Evolutionary conservation across 2,113 vertebrate species (phyloP), one percentile per base, ranked within the genome.

Genomic region (Otocyon megalotis): DNA sequence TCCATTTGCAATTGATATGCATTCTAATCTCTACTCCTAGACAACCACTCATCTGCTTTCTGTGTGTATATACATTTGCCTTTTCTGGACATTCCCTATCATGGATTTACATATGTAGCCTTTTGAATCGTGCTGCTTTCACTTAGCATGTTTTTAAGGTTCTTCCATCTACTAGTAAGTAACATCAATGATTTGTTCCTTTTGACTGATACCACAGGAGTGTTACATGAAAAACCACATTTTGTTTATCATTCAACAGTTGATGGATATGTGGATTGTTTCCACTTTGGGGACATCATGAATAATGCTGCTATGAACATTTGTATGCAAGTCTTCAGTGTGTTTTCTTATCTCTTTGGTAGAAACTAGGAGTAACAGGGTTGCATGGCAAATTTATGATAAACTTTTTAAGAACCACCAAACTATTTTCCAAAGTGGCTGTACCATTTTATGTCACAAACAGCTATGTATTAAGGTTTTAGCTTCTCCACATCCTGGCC

Each of bases 221-320:
- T 4, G 37, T 84, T 67, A 22, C 50, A 60, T 60, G 24, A 8
- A 67, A 65, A n/a, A 20, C 22, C 22, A 88, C 9, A 58, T 76
- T 88, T 96, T 87, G 11, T 87, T 63, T 67, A 67, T 76, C 50
- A 30, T 37, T 89, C 60, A 88, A n/a, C 62, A 88, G 28, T 50
- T 35, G 22, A 35, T 14, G 22, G 16, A 65, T 13, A 81, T 65
- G 74, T 83, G 58, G 3, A 76, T 67, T 80, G 48, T 88, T 81
- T 72, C 14, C 28, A 74, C 15, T n/a, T 90, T 88, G 58, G 15
- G 20, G 30, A 17, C n/a, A 58, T 77, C 74, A 56, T 63, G 24
- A 77, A 58, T 89, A 88, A 37, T 37, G 48, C 43, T 96, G 8
- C 32, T 81, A 54, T 69, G n/a, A 77, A 13, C 43, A 43, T 71